Evolutionary conservation across 2,888 invertebrate species (phyloP), one percentile per base, ranked within the genome.

Genomic region (Hirtodrosophila duncani): DNA sequence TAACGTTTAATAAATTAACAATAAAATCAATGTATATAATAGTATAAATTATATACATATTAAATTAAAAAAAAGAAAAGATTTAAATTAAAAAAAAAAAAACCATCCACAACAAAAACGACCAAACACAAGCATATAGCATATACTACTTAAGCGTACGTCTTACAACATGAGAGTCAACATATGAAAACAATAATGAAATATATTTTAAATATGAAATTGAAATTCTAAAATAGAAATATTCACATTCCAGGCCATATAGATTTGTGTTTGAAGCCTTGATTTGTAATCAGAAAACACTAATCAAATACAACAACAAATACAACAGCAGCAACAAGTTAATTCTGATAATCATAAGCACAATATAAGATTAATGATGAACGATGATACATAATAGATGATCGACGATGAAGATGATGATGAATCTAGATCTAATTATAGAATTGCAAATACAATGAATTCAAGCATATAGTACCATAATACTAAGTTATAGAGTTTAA

Each of bases 281-380:
- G 36, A 24, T 21, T 24, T 17, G 10, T 33, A 53, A 37, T 51
- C 31, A 26, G 20, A 33, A 39, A 17, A 9, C 21, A 45, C 38
- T 27, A 31, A 39, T 26, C 30, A 30, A 44, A 55, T 23, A 44
- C 23, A 56, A 39, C 29, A 46, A 36, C 34, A 50, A 44, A 55
- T 23, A 44, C 23, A 56, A 39, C 29, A 46, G 31, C 34, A 50
- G n/a, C n/a, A n/a, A n/a, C n/a, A n/a, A n/a, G n/a, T n/a, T 42
- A 45, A 74, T 74, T 66, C 67, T 74, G 78, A 78, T 72, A 72
- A 78, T 78, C 75, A 78, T 71, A 72, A 71, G 78, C 74, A 72
- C 78, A 78, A 75, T 67, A 48, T 63, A 55, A n/a, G n/a, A n/a
- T n/a, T n/a, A n/a, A n/a, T n/a, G n/a, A n/a, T n/a, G n/a, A n/a